These are phyloP conservation scores for Drosophila nr. perissopoda DNA, from an alignment of 2,888 invertebrate genomes.

Conservation along the genomic window DNA sequence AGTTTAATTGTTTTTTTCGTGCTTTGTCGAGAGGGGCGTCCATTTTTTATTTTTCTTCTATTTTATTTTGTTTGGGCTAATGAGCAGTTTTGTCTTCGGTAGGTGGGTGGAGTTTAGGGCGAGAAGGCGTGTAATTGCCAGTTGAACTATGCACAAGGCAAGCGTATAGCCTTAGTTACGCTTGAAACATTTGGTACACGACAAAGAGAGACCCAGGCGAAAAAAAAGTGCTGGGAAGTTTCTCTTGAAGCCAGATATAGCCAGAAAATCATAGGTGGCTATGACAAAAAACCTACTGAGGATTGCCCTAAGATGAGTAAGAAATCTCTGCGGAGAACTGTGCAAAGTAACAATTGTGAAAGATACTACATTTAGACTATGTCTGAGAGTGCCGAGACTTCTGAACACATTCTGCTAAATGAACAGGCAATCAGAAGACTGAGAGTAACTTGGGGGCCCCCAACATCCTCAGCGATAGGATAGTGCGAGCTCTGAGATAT, in stretches of 20 bases:
- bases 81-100: conserved; percentile 55
- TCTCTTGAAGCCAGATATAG: neutral
- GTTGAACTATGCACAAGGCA: conserved; percentile 34
- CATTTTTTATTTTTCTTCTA: conserved; percentile 34
- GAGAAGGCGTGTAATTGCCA: conserved; percentile 55
- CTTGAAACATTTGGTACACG: neutral
- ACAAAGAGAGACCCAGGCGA: conserved; percentile 1
- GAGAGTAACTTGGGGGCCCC: no score
- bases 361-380: neutral
- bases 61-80: conserved; percentile 37
- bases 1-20: conserved; percentile 65
- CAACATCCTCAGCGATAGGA: neutral
- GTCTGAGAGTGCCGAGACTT: fast-evolving
- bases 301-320: neutral
- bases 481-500: neutral
- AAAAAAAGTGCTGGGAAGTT: neutral
- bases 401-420: neutral
- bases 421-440: neutral
- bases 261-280: neutral
- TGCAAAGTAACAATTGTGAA: neutral
- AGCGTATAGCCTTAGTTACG: conserved; percentile 6
- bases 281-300: neutral
- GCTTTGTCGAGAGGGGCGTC: conserved; percentile 28
- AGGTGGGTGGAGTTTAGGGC: conserved; percentile 8
- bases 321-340: neutral